Evolutionary conservation across 1,140 invertebrate species (phyloP).

Genomic region (Globodera ellingtonae): DNA sequence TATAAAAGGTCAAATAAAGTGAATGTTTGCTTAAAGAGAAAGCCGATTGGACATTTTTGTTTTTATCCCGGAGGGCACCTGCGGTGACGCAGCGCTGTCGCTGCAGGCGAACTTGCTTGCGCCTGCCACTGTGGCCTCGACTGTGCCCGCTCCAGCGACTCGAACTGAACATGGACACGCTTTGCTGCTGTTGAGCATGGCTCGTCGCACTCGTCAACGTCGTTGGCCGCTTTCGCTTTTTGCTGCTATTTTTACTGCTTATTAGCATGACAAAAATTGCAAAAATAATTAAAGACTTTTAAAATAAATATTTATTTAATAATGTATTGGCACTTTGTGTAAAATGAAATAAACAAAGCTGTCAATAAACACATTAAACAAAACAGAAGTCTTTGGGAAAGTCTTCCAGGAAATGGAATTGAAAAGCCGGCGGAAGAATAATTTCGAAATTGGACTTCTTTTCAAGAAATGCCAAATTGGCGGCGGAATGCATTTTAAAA

Average conservation of each 20-base stretch:
- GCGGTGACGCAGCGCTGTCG: slow-evolving; percentile 16
- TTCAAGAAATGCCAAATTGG: no score
- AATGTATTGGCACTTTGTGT: not conserved
- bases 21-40: no score
- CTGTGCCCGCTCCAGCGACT: slow-evolving; percentile 7
- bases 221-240: not conserved
- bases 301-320: not conserved
- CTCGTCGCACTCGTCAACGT: not conserved
- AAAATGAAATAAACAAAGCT: not conserved
- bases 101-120: slow-evolving; percentile 27
- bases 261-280: not conserved
- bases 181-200: not conserved
- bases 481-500: not conserved
- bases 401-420: no score
- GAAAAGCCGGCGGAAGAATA: no score
- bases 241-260: not conserved
- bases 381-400: no score
- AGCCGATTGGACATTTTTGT: no score
- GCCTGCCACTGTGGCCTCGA: slow-evolving; percentile 13
- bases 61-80: not conserved
- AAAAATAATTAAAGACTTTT: not conserved
- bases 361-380: no score
- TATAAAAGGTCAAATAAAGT: no score
- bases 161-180: not conserved
- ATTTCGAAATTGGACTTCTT: no score